phyloP scores from a whole-genome alignment of 92 coral and sea anemone genomes.

The Umimayanthus chanpuru region DNA sequence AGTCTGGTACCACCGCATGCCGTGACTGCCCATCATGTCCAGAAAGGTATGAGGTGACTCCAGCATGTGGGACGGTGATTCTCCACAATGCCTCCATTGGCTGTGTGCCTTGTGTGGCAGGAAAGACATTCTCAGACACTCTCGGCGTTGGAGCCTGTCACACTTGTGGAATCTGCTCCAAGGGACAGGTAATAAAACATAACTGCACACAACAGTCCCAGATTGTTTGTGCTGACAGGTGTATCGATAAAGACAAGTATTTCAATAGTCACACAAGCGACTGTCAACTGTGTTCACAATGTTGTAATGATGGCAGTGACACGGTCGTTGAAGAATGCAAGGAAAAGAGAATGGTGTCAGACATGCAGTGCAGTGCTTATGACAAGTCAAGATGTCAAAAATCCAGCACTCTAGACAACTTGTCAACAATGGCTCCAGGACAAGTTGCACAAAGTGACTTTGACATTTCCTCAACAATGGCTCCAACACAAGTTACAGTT shows the following conservation, averaged over 20 bases:
- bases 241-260: conserved; percentile 56
- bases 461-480: neutral
- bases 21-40: conserved; percentile 48
- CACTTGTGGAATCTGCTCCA: conserved; percentile 63
- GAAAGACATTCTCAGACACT: conserved; percentile 55
- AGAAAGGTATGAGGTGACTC: conserved; percentile 53
- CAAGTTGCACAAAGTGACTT: neutral
- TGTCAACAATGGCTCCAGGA: no score
- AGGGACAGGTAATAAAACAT: conserved; percentile 42
- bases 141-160: conserved; percentile 46
- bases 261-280: conserved; percentile 48
- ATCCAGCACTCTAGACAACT: neutral
- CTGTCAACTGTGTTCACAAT: conserved; percentile 47
- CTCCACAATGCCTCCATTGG: conserved; percentile 9
- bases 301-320: conserved; percentile 12
- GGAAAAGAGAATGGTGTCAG: neutral
- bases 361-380: conserved; percentile 9
- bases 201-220: conserved; percentile 62
- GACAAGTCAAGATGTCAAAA: neutral
- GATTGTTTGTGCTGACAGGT: conserved; percentile 54
- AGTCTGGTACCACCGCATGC: conserved; percentile 21
- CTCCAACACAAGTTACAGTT: neutral
- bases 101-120: conserved; percentile 59
- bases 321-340: neutral
- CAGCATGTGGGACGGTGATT: conserved; percentile 60